Evolutionary conservation across 2,797 vertebrate species (phyloP), one percentile per base, ranked within the genome.

Genomic region (Zenarchopterus dispar): DNA sequence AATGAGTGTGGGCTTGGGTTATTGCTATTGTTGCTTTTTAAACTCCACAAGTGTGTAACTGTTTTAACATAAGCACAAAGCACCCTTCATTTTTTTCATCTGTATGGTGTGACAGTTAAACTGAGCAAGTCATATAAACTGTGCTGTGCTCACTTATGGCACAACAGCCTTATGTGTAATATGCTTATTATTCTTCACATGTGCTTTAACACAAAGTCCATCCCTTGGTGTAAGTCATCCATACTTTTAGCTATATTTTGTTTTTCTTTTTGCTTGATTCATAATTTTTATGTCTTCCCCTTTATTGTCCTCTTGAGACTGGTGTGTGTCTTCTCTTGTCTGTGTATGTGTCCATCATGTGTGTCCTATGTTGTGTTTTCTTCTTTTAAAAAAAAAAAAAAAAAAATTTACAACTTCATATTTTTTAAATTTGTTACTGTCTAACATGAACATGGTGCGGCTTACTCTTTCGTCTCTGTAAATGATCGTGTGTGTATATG

Each of bases 61-160:
- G 18, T 64, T 56, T 28, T 72, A 69, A 73, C 70, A 73, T 55
- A 26, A 39, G 18, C 70, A 70, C 63, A 57, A 31, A 39, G n/a
- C 70, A 70, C 63, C 36, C 17, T 41, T 79, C 56, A 55, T 72
- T 24, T 71, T 43, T 46, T 33, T 51, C 57, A 56, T 62, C 43
- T 56, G 41, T 84, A 33, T 56, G 59, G 26, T 73, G 63, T 75
- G 42, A 21, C 49, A 0, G 43, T 60, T 43, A 62, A 78, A 48
- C 36, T 50, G 21, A 24, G 26, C 53, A 54, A 44, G 65, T 56
- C 71, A 56, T 70, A 17, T 43, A 47, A 69, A 51, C 74, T 61
- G 47, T 41, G 69, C 75, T 79, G 77, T 79, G 77, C 73, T 80
- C 69, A 72, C 67, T 23, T 56, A 21, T 16, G 26, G 62, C 63